Base-by-base conservation (phyloP, 2,113 vertebrate genomes). In the Setophaga kirtlandii region DNA sequence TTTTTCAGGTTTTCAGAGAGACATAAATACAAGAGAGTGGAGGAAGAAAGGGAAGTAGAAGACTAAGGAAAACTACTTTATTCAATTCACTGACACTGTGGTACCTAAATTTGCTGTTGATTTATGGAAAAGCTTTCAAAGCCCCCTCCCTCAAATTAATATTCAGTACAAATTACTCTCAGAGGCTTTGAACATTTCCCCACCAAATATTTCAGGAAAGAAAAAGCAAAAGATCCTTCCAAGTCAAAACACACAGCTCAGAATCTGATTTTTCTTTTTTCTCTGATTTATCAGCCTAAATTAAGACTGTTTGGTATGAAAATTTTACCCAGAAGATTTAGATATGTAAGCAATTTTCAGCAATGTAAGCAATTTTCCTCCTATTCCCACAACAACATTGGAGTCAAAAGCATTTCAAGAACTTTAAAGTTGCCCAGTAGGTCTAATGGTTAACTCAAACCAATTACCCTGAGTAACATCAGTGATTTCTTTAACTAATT, bases 221-320 rank as follows among this genome's bases (percentile, higher is more conserved):
- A 62, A 89, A 75, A 59, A 4, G 9, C 9, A 44, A 31, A n/a
- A 30, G 33, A 28, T 1, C 3, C 25, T 35, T 70, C 35, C 21
- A 80, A 79, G 89, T 30, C 28, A 77, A 91, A 82, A 65, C 39
- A 69, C 24, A 42, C 4, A 81, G 22, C 28, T 64, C 39, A 42
- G 52, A 93, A 64, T 76, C 42, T 52, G 70, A 13, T 55, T 64
- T 87, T 77, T 56, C 44, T 65, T 70, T 39, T 19, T 11, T 37
- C 25, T 37, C 42, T 75, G 62, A 87, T 92, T 89, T 86, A 71
- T 91, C 47, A 86, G n/a, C 17, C 41, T 70, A 63, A 95, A 91
- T 95, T 88, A 94, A 63, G 47, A 90, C 31, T 77, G 20, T 81
- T 93, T 81, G 64, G 31, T 56, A 81, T 60, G 64, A 94, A 81